Conservation (phyloP, 2,888 invertebrate genomes). For the Idaea biselata region DNA sequence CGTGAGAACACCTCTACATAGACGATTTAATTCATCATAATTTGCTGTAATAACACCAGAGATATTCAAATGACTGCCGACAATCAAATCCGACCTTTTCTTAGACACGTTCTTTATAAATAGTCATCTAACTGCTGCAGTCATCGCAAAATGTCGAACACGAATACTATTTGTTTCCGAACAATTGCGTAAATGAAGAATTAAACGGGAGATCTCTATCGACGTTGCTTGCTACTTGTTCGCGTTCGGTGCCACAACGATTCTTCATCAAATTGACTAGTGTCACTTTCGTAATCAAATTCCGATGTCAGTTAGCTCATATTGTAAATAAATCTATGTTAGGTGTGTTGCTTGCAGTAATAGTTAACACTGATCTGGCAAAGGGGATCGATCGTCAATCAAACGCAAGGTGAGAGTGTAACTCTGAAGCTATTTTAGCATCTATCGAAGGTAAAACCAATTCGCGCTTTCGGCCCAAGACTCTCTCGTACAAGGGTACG, state of each 20-base stretch:
- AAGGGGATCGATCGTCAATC: constrained; percentile 80
- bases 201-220: constrained; percentile 52
- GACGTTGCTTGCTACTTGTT: constrained; percentile 8
- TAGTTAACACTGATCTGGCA: constrained; percentile 76
- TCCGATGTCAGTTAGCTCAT: constrained; percentile 29
- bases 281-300: constrained; percentile 45
- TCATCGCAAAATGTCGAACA: constrained; percentile 78
- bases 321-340: constrained; percentile 44
- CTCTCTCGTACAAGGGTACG: constrained; percentile 75
- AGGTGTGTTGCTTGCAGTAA: constrained; percentile 56
- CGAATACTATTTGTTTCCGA: constrained; percentile 75
- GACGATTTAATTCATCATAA: constrained; percentile 76
- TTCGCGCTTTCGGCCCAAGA: constrained; percentile 77
- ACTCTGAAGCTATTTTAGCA: constrained; percentile 77
- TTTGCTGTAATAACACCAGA: constrained; percentile 75
- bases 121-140: constrained; percentile 73
- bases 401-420: constrained; percentile 80
- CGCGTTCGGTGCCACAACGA: constrained; percentile 10
- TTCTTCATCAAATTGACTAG: constrained; percentile 40
- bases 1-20: constrained; percentile 73
- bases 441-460: constrained; percentile 78
- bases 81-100: constrained; percentile 80
- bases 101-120: constrained; percentile 78
- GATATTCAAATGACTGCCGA: constrained; percentile 77
- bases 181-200: constrained; percentile 69